Evolutionary conservation across 2,797 vertebrate species (phyloP).

Genomic region (Pantherophis vulpinus): DNA sequence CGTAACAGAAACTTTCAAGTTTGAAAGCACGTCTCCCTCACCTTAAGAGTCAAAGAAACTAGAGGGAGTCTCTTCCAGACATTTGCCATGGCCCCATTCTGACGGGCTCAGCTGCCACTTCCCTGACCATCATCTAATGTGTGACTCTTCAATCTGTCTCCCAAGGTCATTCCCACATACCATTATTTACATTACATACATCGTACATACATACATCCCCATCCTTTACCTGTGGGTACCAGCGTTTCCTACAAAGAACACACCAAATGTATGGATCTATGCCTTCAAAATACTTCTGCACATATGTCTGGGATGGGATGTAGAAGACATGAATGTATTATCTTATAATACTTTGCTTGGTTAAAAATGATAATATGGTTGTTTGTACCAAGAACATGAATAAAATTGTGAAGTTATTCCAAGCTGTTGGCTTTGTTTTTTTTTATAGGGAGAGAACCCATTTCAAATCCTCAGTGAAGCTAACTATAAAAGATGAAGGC

Average conservation of each 20-base stretch:
- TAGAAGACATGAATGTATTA: not conserved
- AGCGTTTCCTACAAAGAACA: not conserved
- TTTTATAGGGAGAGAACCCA: not conserved
- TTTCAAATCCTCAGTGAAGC: not conserved
- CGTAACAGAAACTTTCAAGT: not conserved
- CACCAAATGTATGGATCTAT: not conserved
- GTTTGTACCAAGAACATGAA: not conserved
- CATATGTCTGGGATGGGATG: not conserved
- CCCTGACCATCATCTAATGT: not conserved
- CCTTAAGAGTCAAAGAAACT: not conserved
- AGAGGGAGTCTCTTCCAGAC: not conserved
- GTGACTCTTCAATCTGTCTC: not conserved
- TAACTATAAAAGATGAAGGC: not conserved
- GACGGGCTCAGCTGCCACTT: not conserved
- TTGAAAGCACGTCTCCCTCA: not conserved
- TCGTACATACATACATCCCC: not conserved
- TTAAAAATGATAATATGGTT: not conserved
- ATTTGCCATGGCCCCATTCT: not conserved
- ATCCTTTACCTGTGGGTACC: not conserved
- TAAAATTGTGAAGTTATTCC: not conserved
- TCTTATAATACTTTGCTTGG: not conserved
- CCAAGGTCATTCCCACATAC: not conserved
- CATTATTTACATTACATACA: not conserved
- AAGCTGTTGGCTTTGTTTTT: not conserved
- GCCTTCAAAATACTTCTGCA: not conserved